Conservation (phyloP, 2,888 invertebrate genomes). For the Dicranocentrus wangi region DNA sequence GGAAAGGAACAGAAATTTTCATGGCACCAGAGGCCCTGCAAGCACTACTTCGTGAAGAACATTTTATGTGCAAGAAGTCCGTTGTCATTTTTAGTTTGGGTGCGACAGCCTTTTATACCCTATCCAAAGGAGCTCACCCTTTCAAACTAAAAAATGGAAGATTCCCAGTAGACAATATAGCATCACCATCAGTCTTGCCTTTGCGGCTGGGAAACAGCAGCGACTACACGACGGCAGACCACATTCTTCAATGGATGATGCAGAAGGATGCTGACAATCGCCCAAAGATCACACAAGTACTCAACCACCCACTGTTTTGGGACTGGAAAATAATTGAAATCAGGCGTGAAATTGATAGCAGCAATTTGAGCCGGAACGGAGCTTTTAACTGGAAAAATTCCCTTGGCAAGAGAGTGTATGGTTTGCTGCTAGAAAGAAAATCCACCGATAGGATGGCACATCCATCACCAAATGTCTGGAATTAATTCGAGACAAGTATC, state of each 20-base stretch:
- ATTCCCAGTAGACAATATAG: not conserved
- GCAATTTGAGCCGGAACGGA: not conserved
- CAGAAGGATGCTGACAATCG: not conserved
- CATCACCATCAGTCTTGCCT: not conserved
- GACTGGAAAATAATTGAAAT: not conserved
- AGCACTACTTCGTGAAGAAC: not conserved
- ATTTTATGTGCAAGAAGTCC: not conserved
- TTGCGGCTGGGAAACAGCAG: not conserved
- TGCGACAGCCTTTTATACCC: not conserved
- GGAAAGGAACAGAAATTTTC: not conserved
- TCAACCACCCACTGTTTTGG: not conserved
- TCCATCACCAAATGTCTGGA: not conserved
- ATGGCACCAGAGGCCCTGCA: not conserved
- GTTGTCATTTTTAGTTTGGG: not conserved
- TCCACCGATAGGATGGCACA: not conserved
- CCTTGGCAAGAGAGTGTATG: not conserved
- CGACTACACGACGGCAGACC: not conserved
- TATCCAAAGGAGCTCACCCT: not conserved
- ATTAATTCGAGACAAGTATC: not conserved
- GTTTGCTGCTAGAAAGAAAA: not conserved
- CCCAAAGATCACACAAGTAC: not conserved
- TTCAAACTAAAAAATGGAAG: not conserved
- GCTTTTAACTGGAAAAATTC: not conserved
- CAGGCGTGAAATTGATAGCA: not conserved
- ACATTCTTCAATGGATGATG: not conserved